Conservation (phyloP, 2,888 invertebrate genomes). For the Meteorus cinctellus region DNA sequence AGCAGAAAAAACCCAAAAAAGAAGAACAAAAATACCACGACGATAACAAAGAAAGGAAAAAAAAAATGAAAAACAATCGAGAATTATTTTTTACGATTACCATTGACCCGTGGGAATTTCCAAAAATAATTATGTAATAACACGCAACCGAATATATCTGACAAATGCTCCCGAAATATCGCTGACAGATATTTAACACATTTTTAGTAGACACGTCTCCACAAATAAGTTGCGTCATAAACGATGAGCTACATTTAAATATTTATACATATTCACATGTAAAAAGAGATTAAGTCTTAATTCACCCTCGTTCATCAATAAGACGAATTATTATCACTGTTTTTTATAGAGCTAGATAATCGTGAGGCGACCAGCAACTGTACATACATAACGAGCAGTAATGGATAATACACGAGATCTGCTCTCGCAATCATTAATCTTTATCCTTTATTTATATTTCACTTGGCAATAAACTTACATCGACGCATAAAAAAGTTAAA, state of each 20-base stretch:
- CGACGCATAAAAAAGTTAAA: background rate
- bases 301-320: background rate
- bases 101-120: constrained; percentile 5
- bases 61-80: background rate
- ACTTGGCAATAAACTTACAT: background rate
- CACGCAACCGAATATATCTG: background rate
- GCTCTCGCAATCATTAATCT: background rate
- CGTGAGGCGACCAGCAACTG: no score
- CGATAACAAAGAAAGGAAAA: background rate
- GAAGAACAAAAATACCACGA: no score
- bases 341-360: no score
- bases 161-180: constrained; percentile 12
- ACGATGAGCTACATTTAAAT: constrained; percentile 9
- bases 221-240: constrained; percentile 3
- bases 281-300: background rate
- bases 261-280: background rate
- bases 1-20: no score
- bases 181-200: constrained; percentile 9
- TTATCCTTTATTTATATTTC: background rate
- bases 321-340: background rate
- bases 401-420: background rate
- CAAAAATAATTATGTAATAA: constrained; percentile 19
- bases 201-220: constrained; percentile 12
- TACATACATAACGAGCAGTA: background rate
- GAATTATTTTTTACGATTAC: background rate